Base-by-base conservation (phyloP, 2,113 vertebrate species). In the Coryphaenoides rupestris region DNA sequence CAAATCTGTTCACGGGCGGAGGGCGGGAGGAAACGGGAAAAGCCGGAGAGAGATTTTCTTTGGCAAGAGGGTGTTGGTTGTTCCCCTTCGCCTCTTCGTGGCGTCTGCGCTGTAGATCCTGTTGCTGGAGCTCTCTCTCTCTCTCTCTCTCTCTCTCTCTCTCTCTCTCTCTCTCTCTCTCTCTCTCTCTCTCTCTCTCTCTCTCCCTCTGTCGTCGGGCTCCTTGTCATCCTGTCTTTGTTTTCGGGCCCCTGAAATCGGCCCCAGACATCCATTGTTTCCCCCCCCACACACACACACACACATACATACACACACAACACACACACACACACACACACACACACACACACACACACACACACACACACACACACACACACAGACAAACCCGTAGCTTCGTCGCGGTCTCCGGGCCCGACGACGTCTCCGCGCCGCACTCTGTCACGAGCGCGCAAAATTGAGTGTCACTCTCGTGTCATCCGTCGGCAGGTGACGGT, bases 211-310 rank as follows among this genome's bases (percentile, higher is more conserved):
- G n/a, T n/a, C n/a, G 82, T 85, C 84, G 81, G 75, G 75, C 76
- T 77, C 75, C 66, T 65, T 87, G 88, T 85, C 88, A 89, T 88
- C 88, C 88, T 89, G 88, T 77, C 71, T 86, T 89, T 89, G 88
- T 89, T 85, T 86, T 57, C n/a, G n/a, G 56, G 73, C 64, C 72
- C 75, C 83, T n/a, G 74, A 86, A 84, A 79, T 77, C 82, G 54
- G 74, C 72, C 66, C n/a, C 80, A 76, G 78, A 66, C 78, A 62
- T 49, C 81, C 71, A 87, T 85, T 89, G 86, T 88, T 89, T 13
- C 40, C 40, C 40, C 40, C 40, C 72, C n/a, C n/a, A n/a, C n/a
- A n/a, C n/a, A n/a, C n/a, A n/a, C n/a, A n/a, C n/a, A n/a, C n/a
- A n/a, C n/a, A n/a, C n/a, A n/a, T n/a, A n/a, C n/a, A n/a, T n/a